These are phyloP conservation scores for Tolypeutes matacus DNA, from an alignment of 2,797 vertebrate genomes.

Conservation along the genomic window DNA sequence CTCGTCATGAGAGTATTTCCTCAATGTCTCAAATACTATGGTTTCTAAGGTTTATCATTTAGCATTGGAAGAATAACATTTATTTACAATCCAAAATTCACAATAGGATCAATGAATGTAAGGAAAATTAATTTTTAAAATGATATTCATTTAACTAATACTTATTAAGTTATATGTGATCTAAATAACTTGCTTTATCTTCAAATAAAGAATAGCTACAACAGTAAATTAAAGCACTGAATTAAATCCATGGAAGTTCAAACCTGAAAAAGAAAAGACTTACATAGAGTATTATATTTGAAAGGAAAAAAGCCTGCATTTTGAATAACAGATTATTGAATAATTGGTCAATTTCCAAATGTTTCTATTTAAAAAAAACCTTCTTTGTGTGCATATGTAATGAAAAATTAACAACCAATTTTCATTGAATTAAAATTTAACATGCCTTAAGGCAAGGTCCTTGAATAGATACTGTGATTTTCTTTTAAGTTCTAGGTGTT, in stretches of 20 bases:
- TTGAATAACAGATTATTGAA: not conserved
- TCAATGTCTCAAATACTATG: not conserved
- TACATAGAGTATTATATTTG: not conserved
- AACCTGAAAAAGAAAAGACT: not conserved
- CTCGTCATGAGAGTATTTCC: constrained; percentile 55
- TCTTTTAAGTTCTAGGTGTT: not conserved
- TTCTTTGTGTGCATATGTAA: not conserved
- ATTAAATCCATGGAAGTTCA: not conserved
- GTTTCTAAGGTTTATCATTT: not conserved
- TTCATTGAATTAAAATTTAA: not conserved
- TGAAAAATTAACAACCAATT: not conserved
- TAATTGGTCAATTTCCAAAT: not conserved
- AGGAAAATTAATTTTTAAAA: accelerated
- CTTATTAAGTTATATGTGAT: not conserved
- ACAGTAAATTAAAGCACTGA: not conserved
- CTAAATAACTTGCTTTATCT: not conserved
- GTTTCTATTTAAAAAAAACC: not conserved
- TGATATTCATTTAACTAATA: not conserved
- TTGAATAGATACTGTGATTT: not conserved
- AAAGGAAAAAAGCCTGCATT: not conserved
- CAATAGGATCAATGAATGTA: not conserved
- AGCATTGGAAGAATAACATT: not conserved
- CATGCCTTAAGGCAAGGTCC: not conserved
- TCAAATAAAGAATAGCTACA: not conserved
- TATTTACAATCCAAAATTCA: not conserved